Base-by-base conservation (phyloP, 1,140 invertebrate genomes). In the Lepidurus apus region DNA sequence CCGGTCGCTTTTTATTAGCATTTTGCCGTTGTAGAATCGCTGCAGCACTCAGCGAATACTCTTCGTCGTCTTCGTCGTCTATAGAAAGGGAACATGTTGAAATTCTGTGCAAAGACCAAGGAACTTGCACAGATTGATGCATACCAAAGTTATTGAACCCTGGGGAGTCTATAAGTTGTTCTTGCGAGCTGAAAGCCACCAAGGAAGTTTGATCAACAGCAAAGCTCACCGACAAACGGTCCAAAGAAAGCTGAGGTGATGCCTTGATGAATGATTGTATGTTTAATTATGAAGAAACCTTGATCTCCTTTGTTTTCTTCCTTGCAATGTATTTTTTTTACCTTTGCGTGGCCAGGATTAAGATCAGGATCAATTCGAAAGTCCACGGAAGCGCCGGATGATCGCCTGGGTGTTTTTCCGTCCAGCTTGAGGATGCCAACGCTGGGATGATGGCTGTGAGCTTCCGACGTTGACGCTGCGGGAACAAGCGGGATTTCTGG, bases 11-110 rank as follows among this genome's bases (percentile, higher is more conserved):
- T n/a, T 75, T 89, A 87, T 74, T 89, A 86, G 13, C 45, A 90
- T 90, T 79, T 45, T 91, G 86, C 78, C 92, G 87, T 82, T 93
- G 90, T 79, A 95, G 89, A 77, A 95, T 94, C 5, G 91, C 93
- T 79, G 89, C 92, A 65, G 93, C 89, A 81, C 92, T 94, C 9
- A 89, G 89, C 1, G 92, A 94, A 83, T 95, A 95, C 53, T 90
- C 89, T 81, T 94, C 92, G 80, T 94, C 93, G 79, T 92, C 90
- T 80, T 90, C 88, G 5, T 87, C 86, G 74, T 88, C 88, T 47
- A 83, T 83, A 78, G 89, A 87, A 65, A 65, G 17, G 53, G 53
- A 13, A 65, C 53, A 65, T n/a, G 34, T 3, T 74, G 45, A 77
- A 76, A 76, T 34, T 42, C 6, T 17, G 34, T 34, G 74, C 13